These are phyloP conservation scores for Sphaerophoria rueppellii DNA, from an alignment of 2,888 invertebrate genomes.

Conservation along the genomic window DNA sequence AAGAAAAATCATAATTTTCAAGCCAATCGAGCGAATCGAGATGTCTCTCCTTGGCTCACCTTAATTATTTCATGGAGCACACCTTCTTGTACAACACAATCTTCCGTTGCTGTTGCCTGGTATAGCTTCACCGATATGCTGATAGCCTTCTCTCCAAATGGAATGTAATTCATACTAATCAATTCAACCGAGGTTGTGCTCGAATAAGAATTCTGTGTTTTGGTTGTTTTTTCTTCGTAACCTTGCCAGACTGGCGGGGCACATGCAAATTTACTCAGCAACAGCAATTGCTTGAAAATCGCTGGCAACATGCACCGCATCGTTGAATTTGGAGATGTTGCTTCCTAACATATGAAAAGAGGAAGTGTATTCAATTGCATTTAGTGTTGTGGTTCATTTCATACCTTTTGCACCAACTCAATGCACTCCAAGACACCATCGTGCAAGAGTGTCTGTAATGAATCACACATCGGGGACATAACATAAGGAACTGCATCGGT, in stretches of 20 bases:
- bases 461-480: constrained; percentile 90
- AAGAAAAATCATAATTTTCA: not conserved
- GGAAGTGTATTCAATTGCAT: constrained; percentile 22
- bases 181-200: constrained; percentile 85
- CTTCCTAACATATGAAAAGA: constrained; percentile 82
- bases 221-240: constrained; percentile 83
- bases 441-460: constrained; percentile 91
- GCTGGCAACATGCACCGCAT: constrained; percentile 86
- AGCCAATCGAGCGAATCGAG: too few relatives aligned
- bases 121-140: constrained; percentile 89
- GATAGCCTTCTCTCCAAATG: constrained; percentile 92
- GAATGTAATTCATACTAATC: constrained; percentile 91
- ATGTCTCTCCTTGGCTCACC: constrained; percentile 68
- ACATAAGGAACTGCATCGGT: constrained; percentile 91
- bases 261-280: constrained; percentile 88
- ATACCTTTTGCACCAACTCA: constrained; percentile 92
- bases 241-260: constrained; percentile 84
- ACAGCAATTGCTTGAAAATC: constrained; percentile 86
- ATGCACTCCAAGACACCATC: constrained; percentile 93
- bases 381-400: not conserved
- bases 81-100: constrained; percentile 87
- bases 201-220: constrained; percentile 79
- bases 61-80: constrained; percentile 87
- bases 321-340: constrained; percentile 84
- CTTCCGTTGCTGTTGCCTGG: constrained; percentile 87